Evolutionary conservation across 1,140 invertebrate species (phyloP), one percentile per base, ranked within the genome.

Genomic region (Pteromalus puparum): DNA sequence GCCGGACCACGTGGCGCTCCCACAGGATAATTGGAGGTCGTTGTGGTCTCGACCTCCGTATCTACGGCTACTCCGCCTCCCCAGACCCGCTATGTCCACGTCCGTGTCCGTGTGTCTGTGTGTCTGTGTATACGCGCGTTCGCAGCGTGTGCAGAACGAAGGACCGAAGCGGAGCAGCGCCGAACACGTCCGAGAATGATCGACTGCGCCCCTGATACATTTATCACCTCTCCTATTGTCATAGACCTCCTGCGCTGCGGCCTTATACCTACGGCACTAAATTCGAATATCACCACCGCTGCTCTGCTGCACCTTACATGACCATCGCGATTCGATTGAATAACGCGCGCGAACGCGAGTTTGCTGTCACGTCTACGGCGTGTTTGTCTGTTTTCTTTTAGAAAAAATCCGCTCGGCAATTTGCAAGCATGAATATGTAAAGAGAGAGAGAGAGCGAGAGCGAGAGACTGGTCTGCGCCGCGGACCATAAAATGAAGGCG

Each of bases 21-120:
- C 89, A 46, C 86, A 89, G 87, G 88, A 89, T 90, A 91, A 89
- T 90, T 89, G 88, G 88, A 89, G 88, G 86, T 89, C 87, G 87
- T 78, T 90, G 90, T 80, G 89, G 88, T 90, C 89, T 88, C 85
- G 61, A n/a, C 28, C 61, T 61, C 21, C 53, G 53, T 61, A 61
- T 61, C 53, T 61, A 21, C 53, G 53, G 21, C 53, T n/a, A n/a
- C 53, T 61, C n/a, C 65, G 24, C 24, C 26, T 26, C 67, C 28
- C 24, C 67, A 12, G 67, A 15, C 67, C 26, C 67, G 9, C 2
- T 1, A n/a, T n/a, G n/a, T n/a, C n/a, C n/a, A n/a, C n/a, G n/a
- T n/a, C n/a, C 24, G 67, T 10, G n/a, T 5, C n/a, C 2, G 67
- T n/a, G 24, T 34, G 30, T 34, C 30, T n/a, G 24, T 34, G 30